These are phyloP conservation scores for Nomia melanderi DNA, from an alignment of 1,140 invertebrate species.

Conservation along the genomic window DNA sequence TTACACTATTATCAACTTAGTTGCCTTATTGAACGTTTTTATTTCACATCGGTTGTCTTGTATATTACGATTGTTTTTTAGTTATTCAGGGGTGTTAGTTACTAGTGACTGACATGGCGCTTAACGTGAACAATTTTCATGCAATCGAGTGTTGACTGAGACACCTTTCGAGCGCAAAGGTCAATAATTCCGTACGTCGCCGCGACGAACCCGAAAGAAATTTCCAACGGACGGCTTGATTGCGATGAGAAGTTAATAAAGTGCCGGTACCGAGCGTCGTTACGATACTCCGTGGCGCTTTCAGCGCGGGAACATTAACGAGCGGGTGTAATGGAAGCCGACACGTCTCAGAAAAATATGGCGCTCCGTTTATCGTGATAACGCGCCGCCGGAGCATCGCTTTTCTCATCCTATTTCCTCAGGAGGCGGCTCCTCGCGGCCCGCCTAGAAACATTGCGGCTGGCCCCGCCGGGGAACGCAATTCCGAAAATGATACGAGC, in stretches of 20 bases:
- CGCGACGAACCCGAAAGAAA: too few relatives aligned
- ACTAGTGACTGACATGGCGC: too few relatives aligned
- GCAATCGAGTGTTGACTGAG: too few relatives aligned
- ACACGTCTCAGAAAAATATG: conserved; percentile 51
- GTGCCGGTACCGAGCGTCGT: conserved; percentile 31
- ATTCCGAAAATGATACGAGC: conserved; percentile 33
- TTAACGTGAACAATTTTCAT: too few relatives aligned
- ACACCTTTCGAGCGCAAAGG: too few relatives aligned
- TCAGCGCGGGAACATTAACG: conserved; percentile 34
- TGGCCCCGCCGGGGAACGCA: conserved; percentile 21
- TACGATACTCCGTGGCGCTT: conserved; percentile 41
- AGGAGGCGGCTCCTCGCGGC: conserved; percentile 32
- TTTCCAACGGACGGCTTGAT: conserved; percentile 25
- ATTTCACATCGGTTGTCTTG: too few relatives aligned
- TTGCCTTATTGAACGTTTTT: too few relatives aligned
- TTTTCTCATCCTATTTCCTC: conserved; percentile 46
- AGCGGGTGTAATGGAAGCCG: conserved; percentile 25
- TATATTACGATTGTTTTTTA: too few relatives aligned
- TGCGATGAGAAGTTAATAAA: conserved; percentile 61
- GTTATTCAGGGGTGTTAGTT: too few relatives aligned
- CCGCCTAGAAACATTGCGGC: conserved; percentile 42
- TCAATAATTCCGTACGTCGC: too few relatives aligned
- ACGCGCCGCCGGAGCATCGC: conserved; percentile 29
- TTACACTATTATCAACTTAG: too few relatives aligned
- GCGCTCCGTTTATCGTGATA: conserved; percentile 54